These are phyloP conservation scores for Rattus rattus DNA, from an alignment of 2,113 vertebrate genomes.

Conservation along the genomic window DNA sequence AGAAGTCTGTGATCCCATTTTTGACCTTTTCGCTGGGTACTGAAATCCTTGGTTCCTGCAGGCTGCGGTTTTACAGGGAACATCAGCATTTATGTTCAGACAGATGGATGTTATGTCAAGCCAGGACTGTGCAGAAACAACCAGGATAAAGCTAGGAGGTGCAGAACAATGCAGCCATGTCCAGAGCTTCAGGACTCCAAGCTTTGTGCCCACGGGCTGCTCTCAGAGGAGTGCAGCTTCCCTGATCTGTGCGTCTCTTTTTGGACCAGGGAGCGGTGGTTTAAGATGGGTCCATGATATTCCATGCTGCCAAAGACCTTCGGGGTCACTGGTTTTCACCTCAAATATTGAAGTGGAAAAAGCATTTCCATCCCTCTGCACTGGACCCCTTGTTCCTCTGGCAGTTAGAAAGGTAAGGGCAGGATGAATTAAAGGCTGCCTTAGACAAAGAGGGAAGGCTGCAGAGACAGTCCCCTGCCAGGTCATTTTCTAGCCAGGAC, in stretches of 20 bases:
- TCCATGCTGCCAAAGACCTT: slow-evolving; percentile 75
- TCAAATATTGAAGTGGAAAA: slow-evolving; percentile 83
- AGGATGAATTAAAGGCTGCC: slow-evolving; percentile 61
- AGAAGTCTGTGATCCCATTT: no score
- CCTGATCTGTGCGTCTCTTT: not conserved
- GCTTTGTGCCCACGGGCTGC: not conserved
- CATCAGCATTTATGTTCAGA: not conserved
- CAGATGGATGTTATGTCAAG: not conserved
- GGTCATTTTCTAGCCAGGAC: slow-evolving; percentile 73
- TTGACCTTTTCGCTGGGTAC: not conserved
- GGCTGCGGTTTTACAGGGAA: not conserved
- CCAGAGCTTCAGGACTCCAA: slow-evolving; percentile 1
- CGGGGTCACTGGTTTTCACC: slow-evolving; percentile 78
- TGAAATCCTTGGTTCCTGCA: not conserved
- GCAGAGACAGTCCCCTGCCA: slow-evolving; percentile 79
- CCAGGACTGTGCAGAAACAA: slow-evolving; percentile 10
- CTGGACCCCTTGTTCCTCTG: slow-evolving; percentile 83
- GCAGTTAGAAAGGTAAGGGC: slow-evolving; percentile 53
- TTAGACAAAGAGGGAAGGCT: slow-evolving; percentile 62
- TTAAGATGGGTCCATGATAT: slow-evolving; percentile 76
- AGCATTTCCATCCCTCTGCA: slow-evolving; percentile 82
- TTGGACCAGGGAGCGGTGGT: slow-evolving; percentile 76
- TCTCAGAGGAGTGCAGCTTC: not conserved
- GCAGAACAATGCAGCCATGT: slow-evolving; percentile 18
- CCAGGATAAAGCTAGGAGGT: not conserved